Evolutionary conservation across 2,797 vertebrate species (phyloP), one percentile per base, ranked within the genome.

Genomic region (Carapus acus): DNA sequence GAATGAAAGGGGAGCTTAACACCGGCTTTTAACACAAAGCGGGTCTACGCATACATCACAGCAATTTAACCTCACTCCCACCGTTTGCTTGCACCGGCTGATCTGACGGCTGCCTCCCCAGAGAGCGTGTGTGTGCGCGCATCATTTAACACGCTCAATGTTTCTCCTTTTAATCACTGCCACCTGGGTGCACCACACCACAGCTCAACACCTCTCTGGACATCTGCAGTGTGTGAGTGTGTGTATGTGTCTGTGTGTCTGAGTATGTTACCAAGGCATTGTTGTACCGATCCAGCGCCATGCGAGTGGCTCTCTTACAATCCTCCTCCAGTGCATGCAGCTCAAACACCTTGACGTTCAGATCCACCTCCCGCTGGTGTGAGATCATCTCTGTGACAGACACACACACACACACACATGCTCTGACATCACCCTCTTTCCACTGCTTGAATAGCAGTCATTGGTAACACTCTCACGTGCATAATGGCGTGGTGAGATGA

Each of bases 271-370:
- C 88, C 88, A 87, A 80, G 58, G 81, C 79, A 38, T 69, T 77
- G 58, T 89, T 87, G 83, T 85, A 87, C 74, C 64, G 76, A 61
- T 64, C 61, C 31, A 87, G 77, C 1, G 83, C 66, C 1, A 81
- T 54, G 47, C 53, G 58, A 14, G 49, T 37, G 4, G 77, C 80
- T 80, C 62, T 83, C 71, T 54, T 87, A 33, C 69, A 69, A 62
- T 71, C 78, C 21, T 85, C 81, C 47, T 89, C 82, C n/a, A 78
- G 61, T 27, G 67, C 65, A 7, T 59, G 61, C 38, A 79, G 71
- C 34, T 82, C 63, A 52, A 71, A 36, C 23, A 60, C 71, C 52
- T 36, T 71, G 2, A 62, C 24, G 67, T 88, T 85, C 62, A 82
- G 80, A 46, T 77, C 61, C 62, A 83, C 31, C 54, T 82, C 21